Conservation (phyloP, 2,888 invertebrate genomes). For the Bursaphelenchus okinawaensis region DNA sequence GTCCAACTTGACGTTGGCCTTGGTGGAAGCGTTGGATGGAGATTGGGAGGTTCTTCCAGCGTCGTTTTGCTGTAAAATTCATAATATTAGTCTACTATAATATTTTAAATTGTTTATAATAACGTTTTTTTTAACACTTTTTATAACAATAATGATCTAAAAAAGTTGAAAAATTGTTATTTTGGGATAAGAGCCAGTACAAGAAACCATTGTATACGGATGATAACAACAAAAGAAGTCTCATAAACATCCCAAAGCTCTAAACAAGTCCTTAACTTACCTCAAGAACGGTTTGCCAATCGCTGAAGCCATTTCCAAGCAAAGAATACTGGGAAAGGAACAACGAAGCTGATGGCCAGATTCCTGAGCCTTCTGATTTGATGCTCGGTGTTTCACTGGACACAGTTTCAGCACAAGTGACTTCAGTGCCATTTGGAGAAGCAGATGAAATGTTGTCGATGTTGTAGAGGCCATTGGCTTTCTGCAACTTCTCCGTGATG, state of each 20-base stretch:
- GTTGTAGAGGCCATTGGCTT: conserved; percentile 11
- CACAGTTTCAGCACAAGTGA: conserved; percentile 24
- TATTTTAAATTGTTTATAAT: too few species aligned
- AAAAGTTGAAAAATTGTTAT: too few species aligned
- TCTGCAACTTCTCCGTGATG: conserved; percentile 24
- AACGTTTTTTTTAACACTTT: too few species aligned
- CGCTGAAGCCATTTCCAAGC: conserved; percentile 42
- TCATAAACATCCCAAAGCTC: too few species aligned
- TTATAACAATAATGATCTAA: too few species aligned
- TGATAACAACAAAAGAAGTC: too few species aligned
- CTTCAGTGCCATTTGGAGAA: not conserved
- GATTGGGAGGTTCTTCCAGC: conserved; percentile 3
- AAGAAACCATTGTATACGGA: too few species aligned
- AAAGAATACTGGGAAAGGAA: conserved; percentile 43
- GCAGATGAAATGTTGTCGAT: not conserved
- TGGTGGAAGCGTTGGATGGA: not conserved
- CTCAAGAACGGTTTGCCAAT: conserved; percentile 40
- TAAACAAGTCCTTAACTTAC: too few species aligned
- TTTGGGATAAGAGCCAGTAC: too few species aligned
- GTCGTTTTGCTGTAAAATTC: too few species aligned
- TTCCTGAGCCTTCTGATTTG: conserved; percentile 23
- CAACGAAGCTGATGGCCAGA: conserved; percentile 22
- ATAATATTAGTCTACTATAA: too few species aligned
- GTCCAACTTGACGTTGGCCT: conserved; percentile 38
- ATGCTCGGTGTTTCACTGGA: conserved; percentile 16